Base-by-base conservation (phyloP, 2,113 vertebrate species). In the Dryoscopus gambensis region DNA sequence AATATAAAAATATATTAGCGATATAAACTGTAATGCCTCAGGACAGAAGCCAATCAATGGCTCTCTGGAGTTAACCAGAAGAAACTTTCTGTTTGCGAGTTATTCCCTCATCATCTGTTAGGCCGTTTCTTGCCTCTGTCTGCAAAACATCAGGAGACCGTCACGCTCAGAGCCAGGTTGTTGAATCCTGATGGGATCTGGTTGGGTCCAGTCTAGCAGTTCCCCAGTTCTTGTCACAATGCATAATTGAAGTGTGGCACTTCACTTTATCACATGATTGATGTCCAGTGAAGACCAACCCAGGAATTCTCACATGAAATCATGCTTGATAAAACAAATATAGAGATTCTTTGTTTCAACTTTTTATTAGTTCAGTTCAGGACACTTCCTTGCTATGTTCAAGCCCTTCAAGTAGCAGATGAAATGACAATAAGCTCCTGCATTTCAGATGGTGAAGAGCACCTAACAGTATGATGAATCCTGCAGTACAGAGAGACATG, bases 1-100 rank as follows among this genome's bases (percentile, higher is more conserved):
- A 86, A 92, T 96, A 96, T 97, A 97, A 97, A 97, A 96, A 89
- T 68, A 96, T 96, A 96, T 96, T 96, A 92, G 60, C 25, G 88
- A 89, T 95, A 96, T 97, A 97, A 96, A 96, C 80, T 87, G 49
- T 68, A 97, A 93, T 89, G 95, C 93, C 77, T 94, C 69, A 94
- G 76, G 85, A 93, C 90, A 96, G 73, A 96, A 96, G 92, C 79
- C 73, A 96, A 92, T 96, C 96, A 92, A 74, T 35, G 86, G 55
- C 80, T 92, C 71, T 92, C 40, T 79, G 70, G 8, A 90, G 52
- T 56, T 85, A 94, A 46, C 90, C 85, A 92, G 76, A 96, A 93
- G 62, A 93, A 96, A 94, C 56, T 92, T 97, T 84, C 64, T 93
- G 56, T 84, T 73, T 4, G 3, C 56, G 84, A 64, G 60, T 69